Base-by-base conservation (phyloP, 2,888 invertebrate species). In the Biston stratarius region DNA sequence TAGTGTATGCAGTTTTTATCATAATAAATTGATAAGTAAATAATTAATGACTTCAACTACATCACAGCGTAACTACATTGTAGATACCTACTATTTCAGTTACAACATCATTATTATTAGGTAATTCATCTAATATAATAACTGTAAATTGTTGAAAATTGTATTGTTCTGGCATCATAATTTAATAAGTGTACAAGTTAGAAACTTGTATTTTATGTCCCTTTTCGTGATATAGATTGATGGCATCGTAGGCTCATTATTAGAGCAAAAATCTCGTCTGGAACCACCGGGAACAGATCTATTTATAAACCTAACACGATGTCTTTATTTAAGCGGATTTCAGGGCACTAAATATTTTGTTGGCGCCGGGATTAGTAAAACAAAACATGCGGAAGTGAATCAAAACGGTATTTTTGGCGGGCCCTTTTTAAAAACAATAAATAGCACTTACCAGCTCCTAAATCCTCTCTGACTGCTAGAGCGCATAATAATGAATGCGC, bases 401-500 rank as follows among this genome's bases (percentile, higher is more conserved):
- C 12, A 64, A n/a, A 58, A 0, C 15, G 33, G 1, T 69, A 61
- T 71, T 65, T 77, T 82, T 83, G 81, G 84, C 86, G 84, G 77
- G 82, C 68, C 74, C 69, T 62, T 80, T 86, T 82, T 78, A 85
- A 86, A 83, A 74, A 73, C 79, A 61, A 70, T 75, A 72, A 69
- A 74, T 75, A 77, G 67, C 72, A 94, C 96, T 95, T 94, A 97
- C 98, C 98, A 88, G 96, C 94, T 82, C 98, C 98, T 85, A 99
- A 95, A 95, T 99, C 99, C 91, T 99, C 99, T 84, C 99, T 95
- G 76, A 99, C 99, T 82, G 98, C 97, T 81, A 99, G 95, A 85
- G 99, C 98, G 94, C 98, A 98, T 79, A 99, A 94, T 82, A 98
- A 95, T 91, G 98, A 98, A 94, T 99, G 99, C 79, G 99, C 99